Percentiles rank a stretch among this genome's conserved stretches.
These are phyloP conservation scores for Drosophila hamatofila DNA, from an alignment of 2,888 invertebrate species.

Conservation along the genomic window DNA sequence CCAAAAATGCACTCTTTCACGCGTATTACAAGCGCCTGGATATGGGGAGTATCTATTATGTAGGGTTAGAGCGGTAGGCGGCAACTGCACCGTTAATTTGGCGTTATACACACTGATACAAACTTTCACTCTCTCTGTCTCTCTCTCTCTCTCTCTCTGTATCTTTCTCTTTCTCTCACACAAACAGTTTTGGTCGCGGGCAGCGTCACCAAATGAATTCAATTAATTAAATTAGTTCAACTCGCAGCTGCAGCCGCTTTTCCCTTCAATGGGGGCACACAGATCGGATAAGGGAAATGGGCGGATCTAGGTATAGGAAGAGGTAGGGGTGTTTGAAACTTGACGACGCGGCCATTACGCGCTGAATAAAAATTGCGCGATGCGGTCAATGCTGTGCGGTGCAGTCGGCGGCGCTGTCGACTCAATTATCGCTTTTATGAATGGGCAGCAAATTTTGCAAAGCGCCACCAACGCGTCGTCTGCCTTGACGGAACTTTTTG, in stretches of 20 bases:
- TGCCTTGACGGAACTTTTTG: slow-evolving; percentile 42
- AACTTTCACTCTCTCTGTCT: background rate
- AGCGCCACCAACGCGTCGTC: slow-evolving; percentile 46
- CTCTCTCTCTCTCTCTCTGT: background rate
- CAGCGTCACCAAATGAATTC: slow-evolving; percentile 74
- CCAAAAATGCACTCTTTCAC: slow-evolving; percentile 67
- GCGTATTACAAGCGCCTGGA: slow-evolving; percentile 37
- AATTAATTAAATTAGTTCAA: slow-evolving; percentile 79
- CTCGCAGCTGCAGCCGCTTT: slow-evolving; percentile 54
- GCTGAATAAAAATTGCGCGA: slow-evolving; percentile 48
- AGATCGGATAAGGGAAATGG: slow-evolving; percentile 13
- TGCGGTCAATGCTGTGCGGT: slow-evolving; percentile 54
- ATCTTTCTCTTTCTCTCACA: background rate
- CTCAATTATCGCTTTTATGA: slow-evolving; percentile 77
- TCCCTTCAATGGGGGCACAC: slow-evolving; percentile 16
- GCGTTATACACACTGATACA: slow-evolving; percentile 47
- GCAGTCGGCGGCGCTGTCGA: slow-evolving; percentile 43
- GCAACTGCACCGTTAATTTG: slow-evolving; percentile 72
- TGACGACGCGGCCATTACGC: slow-evolving; percentile 58
- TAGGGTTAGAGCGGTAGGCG: slow-evolving; percentile 39
- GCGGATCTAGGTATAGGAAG: background rate
- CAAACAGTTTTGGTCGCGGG: slow-evolving; percentile 38
- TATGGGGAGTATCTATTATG: background rate
- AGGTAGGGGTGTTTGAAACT: background rate
- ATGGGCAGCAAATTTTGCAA: slow-evolving; percentile 71